Base-by-base conservation (phyloP, 2,888 invertebrate species). In the Abrostola tripartita region DNA sequence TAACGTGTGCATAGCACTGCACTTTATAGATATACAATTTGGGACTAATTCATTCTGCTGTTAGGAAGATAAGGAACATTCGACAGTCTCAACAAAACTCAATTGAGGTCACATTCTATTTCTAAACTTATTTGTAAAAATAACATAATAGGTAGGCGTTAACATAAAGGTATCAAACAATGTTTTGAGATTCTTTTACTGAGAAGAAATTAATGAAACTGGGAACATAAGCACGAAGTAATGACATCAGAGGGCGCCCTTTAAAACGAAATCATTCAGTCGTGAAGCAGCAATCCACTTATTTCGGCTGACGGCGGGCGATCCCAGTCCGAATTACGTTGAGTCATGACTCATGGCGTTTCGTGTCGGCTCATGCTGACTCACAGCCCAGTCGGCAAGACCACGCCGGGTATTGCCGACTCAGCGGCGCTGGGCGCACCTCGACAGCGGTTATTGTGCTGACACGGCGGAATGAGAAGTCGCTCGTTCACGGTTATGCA, bases 221-320 rank as follows among this genome's bases (percentile, higher is more conserved):
- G 5, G 61, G 74, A 80, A 81, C 77, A 78, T 82, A 81, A 85
- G 74, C 82, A 76, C 76, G 76, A 75, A 83, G 84, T 87, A 87
- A 89, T 86, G 84, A 85, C 85, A 87, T 86, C 83, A 86, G 76
- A 84, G 82, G 83, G 81, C 80, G 81, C 83, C 85, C 83, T 90
- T 90, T 86, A 85, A 88, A 90, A 90, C 85, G 84, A 84, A 90
- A 87, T 88, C 88, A 87, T 88, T 90, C 84, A 87, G 81, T 82
- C 90, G 90, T 91, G 89, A 89, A 91, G 88, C 83, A 85, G 88
- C 90, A 92, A 93, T 93, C 90, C 88, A 92, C 90, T 93, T 93
- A 93, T 93, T 92, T 90, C 88, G 85, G 90, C 88, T 89, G 89
- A 89, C 88, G 88, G 85, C 86, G 79, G 86, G 84, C 87, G 89